Evolutionary conservation across 2,113 vertebrate species (phyloP), one percentile per base, ranked within the genome.

Genomic region (Rhizomys pruinosus): DNA sequence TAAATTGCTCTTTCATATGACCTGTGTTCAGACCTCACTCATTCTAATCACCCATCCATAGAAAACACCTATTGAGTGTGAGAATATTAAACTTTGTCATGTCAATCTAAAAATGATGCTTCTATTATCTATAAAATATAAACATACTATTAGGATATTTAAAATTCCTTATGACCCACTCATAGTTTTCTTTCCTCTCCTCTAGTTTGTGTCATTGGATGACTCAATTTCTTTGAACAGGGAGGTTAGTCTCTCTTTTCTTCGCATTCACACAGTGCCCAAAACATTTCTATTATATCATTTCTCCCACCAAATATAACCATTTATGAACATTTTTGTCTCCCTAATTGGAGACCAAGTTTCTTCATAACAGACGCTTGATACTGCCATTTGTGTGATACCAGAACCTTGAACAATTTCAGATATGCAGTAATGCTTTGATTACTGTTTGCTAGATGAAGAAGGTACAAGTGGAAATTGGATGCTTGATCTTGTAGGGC

Each of bases 151-250:
- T 64, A 59, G 8, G 1, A 82, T 39, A 39, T 10, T 2, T 55
- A 80, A 61, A 23, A 63, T 82, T 89, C 3, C 64, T 89, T 85
- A 57, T 90, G 78, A 90, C 66, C 20, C 79, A 25, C 17, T 89
- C n/a, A 66, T 29, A 13, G 44, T 84, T 12, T 90, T 29, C 32
- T 89, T 71, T 89, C 63, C 44, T 95, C 29, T 68, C 23, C 63
- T 87, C 34, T 92, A 27, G 7, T 90, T 76, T 96, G 25, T 94
- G 55, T 73, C 8, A 34, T 47, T 25, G 55, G 89, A 86, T 89
- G 68, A 93, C 16, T 47, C 32, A 87, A 80, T 7, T 93, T 85
- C 23, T 90, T 94, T 91, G 29, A 95, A 88, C 57, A 78, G 7
- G 13, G 39, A 88, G 29, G 22, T 81, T 93, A 73, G 61, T 90